These are phyloP conservation scores for Drosophila anceps DNA, from an alignment of 2,888 invertebrate genomes.

Conservation along the genomic window DNA sequence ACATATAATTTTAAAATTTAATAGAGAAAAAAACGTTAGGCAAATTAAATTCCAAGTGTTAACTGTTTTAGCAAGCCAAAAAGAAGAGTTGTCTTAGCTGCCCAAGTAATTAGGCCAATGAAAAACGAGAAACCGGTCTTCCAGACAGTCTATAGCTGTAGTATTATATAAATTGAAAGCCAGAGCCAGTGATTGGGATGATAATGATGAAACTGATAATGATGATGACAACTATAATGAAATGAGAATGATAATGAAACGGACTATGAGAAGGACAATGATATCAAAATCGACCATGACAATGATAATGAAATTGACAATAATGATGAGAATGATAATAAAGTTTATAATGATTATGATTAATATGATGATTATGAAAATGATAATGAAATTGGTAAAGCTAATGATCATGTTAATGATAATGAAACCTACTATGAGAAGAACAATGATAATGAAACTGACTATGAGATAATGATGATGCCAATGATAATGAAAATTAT, in stretches of 20 bases:
- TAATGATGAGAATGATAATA: too few species aligned
- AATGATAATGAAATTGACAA: not conserved
- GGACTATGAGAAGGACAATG: not conserved
- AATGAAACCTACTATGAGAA: not conserved
- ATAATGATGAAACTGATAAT: not conserved
- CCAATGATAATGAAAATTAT: not conserved
- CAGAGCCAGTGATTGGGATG: not conserved
- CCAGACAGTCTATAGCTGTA: not conserved
- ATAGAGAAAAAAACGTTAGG: not conserved
- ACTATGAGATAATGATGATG: too few species aligned
- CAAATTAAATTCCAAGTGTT: not conserved
- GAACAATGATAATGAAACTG: not conserved
- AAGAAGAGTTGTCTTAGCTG: not conserved
- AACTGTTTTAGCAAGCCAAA: not conserved
- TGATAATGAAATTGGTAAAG: not conserved
- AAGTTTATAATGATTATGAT: not conserved
- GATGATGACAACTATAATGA: not conserved
- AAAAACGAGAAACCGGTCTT: not conserved
- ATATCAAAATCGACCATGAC: not conserved
- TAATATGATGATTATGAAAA: not conserved
- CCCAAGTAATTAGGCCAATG: not conserved
- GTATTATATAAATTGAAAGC: conserved; percentile 4
- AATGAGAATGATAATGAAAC: not conserved
- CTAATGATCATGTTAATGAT: not conserved
- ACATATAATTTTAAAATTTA: not conserved